Base-by-base conservation (phyloP, 2,888 invertebrate species). In the Ophion obscuratus region DNA sequence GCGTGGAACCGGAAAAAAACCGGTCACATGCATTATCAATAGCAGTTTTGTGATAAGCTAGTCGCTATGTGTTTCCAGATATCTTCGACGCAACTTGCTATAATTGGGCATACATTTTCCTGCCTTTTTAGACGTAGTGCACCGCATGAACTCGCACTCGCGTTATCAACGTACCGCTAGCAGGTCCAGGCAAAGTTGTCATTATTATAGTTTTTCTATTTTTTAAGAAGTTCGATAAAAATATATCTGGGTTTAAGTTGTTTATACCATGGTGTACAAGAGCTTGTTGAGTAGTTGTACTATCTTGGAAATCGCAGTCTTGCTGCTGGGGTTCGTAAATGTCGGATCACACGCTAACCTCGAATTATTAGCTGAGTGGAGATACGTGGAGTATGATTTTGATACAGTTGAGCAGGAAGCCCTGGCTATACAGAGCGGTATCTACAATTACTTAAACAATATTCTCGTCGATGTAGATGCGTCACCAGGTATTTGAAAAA, bases 381-480 rank as follows among this genome's bases (percentile, higher is more conserved):
- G 44, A 68, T 78, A 78, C 40, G 4, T 78, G 14, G 68, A 78
- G 17, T 78, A n/a, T 24, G 14, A 67, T 24, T 78, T 24, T n/a
- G 44, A 61, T 44, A n/a, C 36, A 17, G 17, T 7, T 4, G 24
- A 40, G 10, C n/a, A 74, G n/a, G 57, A 66, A 20, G 67, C 74
- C 7, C 14, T 27, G 11, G 68, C 78, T 44, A 6, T 68, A 27
- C 24, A 24, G n/a, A 40, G 57, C 24, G 68, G 68, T 5, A 24
- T 9, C 17, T 78, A 68, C 68, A n/a, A 59, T 59, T 57, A 36
- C n/a, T 7, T 10, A 24, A 59, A 17, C 7, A 67, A 59, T 67
- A 66, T 74, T 81, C 74, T 40, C 6, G 44, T 81, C 44, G 81
- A 74, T 14, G 74, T 68, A 4, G 59, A 74, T 44, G 59, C 44